These are phyloP conservation scores for Clanis bilineata DNA, from an alignment of 2,888 invertebrate genomes.

Conservation along the genomic window DNA sequence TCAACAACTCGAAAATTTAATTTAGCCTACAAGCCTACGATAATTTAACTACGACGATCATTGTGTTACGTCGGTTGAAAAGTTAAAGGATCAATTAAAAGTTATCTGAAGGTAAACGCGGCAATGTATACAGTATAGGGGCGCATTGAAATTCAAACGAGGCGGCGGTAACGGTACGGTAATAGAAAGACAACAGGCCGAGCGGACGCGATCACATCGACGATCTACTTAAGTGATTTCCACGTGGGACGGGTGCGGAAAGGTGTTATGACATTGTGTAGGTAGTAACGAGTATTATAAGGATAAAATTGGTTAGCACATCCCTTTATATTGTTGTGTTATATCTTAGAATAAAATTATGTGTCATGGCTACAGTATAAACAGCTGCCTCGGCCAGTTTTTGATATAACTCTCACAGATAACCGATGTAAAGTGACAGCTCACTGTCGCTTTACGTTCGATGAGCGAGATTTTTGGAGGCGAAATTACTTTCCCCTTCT, in stretches of 20 bases:
- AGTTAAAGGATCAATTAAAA: slow-evolving; percentile 46
- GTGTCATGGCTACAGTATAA: too few relatives aligned
- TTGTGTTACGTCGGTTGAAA: slow-evolving; percentile 20
- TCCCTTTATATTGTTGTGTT: not conserved
- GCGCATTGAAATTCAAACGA: slow-evolving; percentile 46
- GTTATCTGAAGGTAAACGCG: slow-evolving; percentile 29
- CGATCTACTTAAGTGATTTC: slow-evolving; percentile 42
- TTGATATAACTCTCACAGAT: too few relatives aligned
- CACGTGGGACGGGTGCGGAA: slow-evolving; percentile 42
- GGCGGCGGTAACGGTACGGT: slow-evolving; percentile 36
- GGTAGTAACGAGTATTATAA: not conserved
- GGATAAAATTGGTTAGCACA: not conserved
- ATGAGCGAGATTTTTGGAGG: too few relatives aligned
- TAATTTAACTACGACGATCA: slow-evolving; percentile 1
- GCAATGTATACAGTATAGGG: slow-evolving; percentile 48
- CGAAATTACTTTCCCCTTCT: too few relatives aligned
- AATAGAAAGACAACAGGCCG: slow-evolving; percentile 61
- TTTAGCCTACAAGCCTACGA: not conserved
- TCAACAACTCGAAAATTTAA: not conserved
- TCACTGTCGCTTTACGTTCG: too few relatives aligned
- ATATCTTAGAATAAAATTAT: not conserved
- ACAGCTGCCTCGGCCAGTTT: too few relatives aligned
- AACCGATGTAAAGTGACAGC: too few relatives aligned
- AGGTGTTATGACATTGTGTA: not conserved
- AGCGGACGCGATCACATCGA: slow-evolving; percentile 49